Evolutionary conservation across 2,113 vertebrate genomes (phyloP), one percentile per base, ranked within the genome.

Genomic region (Opisthocomus hoazin): DNA sequence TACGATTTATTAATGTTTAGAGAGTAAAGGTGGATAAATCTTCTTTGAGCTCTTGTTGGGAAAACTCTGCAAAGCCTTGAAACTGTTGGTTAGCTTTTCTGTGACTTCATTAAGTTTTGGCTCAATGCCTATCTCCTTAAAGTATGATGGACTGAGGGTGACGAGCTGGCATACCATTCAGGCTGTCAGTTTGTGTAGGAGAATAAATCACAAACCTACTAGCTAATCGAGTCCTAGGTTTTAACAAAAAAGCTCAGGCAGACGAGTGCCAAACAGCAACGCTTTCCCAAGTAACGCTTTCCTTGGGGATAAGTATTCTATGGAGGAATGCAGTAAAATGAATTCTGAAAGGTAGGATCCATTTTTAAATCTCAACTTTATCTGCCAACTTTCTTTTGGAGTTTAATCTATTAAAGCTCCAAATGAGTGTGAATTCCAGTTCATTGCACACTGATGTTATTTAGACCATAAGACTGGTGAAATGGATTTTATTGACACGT

Each of bases 381-480:
- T 85, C 65, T 92, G 78, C 34, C 39, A 90, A 5, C 36, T 69
- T 91, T 76, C 69, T 60, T 21, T 57, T 84, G 77, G 46, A 95
- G 50, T 92, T 76, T 83, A 87, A 91, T 93, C 61, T 91, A 69
- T 73, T 90, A 68, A 76, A 79, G 57, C 76, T 92, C 43, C 39
- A 87, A 84, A 79, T 79, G 70, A 90, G 54, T 92, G 76, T 94
- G 83, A 95, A 93, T 97, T 96, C 85, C 88, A 88, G 82, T 93
- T 96, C 88, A 80, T 92, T 96, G 94, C 90, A 50, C 66, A 61
- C 61, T 80, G 75, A 65, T 96, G 79, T 54, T 93, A 84, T 90
- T 91, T 90, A 88, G 79, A 32, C 48, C 0, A 0, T 65, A 79
- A 73, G 74, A 71, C 48, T 83, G 79, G 45, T 69, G 75, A 60